phyloP scores from a whole-genome alignment of 2,888 invertebrate genomes.

The Microctonus hyperodae region DNA sequence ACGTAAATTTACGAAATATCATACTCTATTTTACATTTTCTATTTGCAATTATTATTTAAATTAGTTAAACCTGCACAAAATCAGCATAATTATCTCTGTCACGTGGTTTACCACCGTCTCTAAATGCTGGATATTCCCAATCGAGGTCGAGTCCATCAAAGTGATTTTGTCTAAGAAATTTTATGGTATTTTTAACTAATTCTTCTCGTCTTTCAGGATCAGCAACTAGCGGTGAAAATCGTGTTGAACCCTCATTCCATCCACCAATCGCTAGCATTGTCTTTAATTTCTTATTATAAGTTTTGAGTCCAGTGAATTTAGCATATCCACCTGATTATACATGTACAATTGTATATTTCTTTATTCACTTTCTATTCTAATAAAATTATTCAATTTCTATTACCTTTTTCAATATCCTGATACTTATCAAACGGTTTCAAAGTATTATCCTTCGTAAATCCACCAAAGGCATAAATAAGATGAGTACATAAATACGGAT shows the following conservation, averaged over 20 bases:
- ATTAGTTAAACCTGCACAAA: conserved; percentile 74
- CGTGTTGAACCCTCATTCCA: conserved; percentile 92
- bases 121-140: conserved; percentile 90
- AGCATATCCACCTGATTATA: conserved; percentile 81
- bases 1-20: not conserved
- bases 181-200: conserved; percentile 85
- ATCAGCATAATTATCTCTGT: conserved; percentile 86
- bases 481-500: conserved; percentile 93
- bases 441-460: conserved; percentile 87
- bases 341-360: not conserved
- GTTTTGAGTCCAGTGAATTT: conserved; percentile 93
- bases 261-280: conserved; percentile 88
- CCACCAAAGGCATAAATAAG: conserved; percentile 93
- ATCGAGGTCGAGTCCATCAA: conserved; percentile 91
- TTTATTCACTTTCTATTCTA: not conserved
- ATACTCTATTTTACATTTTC: not conserved
- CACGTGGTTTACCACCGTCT: conserved; percentile 74
- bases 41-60: not conserved
- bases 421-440: conserved; percentile 93
- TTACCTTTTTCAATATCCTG: conserved; percentile 95
- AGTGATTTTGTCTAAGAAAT: conserved; percentile 89
- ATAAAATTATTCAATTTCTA: conserved; percentile 23
- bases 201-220: conserved; percentile 76
- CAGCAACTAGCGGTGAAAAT: conserved; percentile 90
- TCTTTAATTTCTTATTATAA: conserved; percentile 90